Conservation (phyloP, 1,140 invertebrate species). For the Drosophila carrolli region DNA sequence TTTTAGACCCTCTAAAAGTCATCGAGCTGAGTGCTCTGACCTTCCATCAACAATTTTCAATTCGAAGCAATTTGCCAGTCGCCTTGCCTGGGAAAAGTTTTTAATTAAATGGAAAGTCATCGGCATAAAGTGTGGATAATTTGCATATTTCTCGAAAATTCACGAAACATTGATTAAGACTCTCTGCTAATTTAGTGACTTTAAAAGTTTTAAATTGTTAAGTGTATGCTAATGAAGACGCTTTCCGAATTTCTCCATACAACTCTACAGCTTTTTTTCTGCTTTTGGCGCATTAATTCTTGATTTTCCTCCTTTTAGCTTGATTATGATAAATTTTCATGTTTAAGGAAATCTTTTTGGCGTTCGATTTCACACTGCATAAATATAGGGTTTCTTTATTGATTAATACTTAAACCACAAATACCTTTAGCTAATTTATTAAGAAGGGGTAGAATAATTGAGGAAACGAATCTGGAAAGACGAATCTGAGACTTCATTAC, state of each 20-base stretch:
- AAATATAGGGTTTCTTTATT: conserved; percentile 6
- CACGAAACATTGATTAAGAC: conserved; percentile 38
- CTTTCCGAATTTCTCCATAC: neutral
- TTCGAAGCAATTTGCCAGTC: conserved; percentile 34
- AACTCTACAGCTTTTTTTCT: conserved; percentile 9
- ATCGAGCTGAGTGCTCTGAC: conserved; percentile 14
- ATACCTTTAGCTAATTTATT: too few species aligned
- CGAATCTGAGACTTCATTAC: neutral
- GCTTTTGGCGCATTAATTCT: conserved; percentile 27
- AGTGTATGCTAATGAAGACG: conserved; percentile 36
- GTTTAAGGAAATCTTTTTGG: neutral
- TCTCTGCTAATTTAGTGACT: conserved; percentile 38
- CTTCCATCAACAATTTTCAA: conserved; percentile 25
- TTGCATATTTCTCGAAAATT: conserved; percentile 40
- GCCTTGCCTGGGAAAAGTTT: conserved; percentile 26
- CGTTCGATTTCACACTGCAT: conserved; percentile 25
- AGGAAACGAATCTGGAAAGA: neutral
- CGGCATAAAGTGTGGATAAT: conserved; percentile 34
- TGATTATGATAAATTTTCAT: conserved; percentile 18
- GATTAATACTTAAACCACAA: conserved; percentile 19
- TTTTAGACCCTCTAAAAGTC: conserved; percentile 4
- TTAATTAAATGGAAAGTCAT: conserved; percentile 42
- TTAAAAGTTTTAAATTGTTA: conserved; percentile 37
- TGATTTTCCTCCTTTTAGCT: conserved; percentile 12
- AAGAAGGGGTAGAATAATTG: too few species aligned